Conservation (phyloP, 2,113 vertebrate species). For the Channa argus region DNA sequence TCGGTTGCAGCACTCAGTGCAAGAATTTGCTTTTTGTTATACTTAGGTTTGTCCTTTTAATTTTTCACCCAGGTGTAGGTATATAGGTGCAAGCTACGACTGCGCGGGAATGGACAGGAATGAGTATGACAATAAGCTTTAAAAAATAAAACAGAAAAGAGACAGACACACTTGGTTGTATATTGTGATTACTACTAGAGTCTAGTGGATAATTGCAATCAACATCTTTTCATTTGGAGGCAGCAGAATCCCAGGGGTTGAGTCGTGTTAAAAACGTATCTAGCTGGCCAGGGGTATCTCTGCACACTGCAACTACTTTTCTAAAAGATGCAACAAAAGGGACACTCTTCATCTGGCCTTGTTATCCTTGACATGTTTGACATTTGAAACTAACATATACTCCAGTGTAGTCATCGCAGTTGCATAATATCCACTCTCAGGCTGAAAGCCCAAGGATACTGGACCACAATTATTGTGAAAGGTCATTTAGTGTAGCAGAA, state of each 20-base stretch:
- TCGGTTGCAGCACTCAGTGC: too few relatives aligned
- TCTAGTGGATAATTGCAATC: slow-evolving; percentile 27
- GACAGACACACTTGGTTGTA: neutral
- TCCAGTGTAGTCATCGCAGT: slow-evolving; percentile 64
- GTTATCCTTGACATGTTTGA: slow-evolving; percentile 71
- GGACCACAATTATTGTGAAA: slow-evolving; percentile 80
- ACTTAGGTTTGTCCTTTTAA: too few relatives aligned
- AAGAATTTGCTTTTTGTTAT: too few relatives aligned
- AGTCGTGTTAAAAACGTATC: slow-evolving; percentile 32
- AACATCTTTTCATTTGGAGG: slow-evolving; percentile 54
- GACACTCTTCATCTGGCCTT: slow-evolving; percentile 26
- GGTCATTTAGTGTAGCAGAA: slow-evolving; percentile 76
- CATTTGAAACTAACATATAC: slow-evolving; percentile 75
- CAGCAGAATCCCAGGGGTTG: slow-evolving; percentile 18
- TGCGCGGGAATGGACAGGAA: neutral
- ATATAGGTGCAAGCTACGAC: too few relatives aligned
- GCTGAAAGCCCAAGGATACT: slow-evolving; percentile 70
- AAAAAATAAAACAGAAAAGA: neutral
- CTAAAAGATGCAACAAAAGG: slow-evolving; percentile 52
- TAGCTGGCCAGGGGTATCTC: slow-evolving; percentile 24
- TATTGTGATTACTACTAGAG: slow-evolving; percentile 3
- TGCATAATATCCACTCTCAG: slow-evolving; percentile 75
- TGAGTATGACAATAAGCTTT: neutral
- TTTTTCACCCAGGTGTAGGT: too few relatives aligned
- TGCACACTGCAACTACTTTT: slow-evolving; percentile 35